These are phyloP conservation scores for Hybos culiciformis DNA, from an alignment of 2,888 invertebrate species.

Conservation along the genomic window DNA sequence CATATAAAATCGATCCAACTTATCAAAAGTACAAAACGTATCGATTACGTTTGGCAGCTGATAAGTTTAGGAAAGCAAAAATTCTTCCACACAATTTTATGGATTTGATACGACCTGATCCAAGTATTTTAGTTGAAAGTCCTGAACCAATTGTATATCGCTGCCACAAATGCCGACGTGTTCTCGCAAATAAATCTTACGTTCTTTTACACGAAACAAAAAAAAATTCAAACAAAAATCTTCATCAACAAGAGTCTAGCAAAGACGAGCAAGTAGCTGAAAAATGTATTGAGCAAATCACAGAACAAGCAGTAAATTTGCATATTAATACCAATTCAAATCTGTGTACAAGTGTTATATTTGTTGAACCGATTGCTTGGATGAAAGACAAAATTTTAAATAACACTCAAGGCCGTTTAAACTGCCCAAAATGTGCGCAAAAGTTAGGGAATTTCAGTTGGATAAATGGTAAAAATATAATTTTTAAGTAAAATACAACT, in stretches of 20 bases:
- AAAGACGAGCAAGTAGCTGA: constrained; percentile 1
- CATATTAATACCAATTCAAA: constrained; percentile 12
- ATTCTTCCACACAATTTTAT: constrained; percentile 66
- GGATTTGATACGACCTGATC: constrained; percentile 68
- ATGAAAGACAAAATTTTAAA: constrained; percentile 63
- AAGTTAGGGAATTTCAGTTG: constrained; percentile 86
- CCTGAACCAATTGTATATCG: constrained; percentile 76
- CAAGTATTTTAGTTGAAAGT: constrained; percentile 54
- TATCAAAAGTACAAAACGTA: constrained; percentile 61
- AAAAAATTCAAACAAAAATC: neutral
- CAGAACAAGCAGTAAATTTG: constrained; percentile 3
- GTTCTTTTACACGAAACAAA: constrained; percentile 51
- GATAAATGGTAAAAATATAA: constrained; percentile 74
- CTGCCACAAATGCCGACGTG: constrained; percentile 66
- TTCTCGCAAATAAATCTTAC: constrained; percentile 69
- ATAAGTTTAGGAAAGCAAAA: constrained; percentile 67
- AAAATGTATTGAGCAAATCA: constrained; percentile 7
- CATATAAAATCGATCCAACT: constrained; percentile 50
- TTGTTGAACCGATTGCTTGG: constrained; percentile 83
- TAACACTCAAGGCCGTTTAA: constrained; percentile 64
- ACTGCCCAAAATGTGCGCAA: constrained; percentile 70
- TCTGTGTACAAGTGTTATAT: constrained; percentile 61
- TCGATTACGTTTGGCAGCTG: constrained; percentile 63
- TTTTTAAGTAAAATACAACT: too few species aligned
- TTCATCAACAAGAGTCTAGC: constrained; percentile 12